phyloP scores from a whole-genome alignment of 2,888 invertebrate species.

The Mactromeris polynyma region DNA sequence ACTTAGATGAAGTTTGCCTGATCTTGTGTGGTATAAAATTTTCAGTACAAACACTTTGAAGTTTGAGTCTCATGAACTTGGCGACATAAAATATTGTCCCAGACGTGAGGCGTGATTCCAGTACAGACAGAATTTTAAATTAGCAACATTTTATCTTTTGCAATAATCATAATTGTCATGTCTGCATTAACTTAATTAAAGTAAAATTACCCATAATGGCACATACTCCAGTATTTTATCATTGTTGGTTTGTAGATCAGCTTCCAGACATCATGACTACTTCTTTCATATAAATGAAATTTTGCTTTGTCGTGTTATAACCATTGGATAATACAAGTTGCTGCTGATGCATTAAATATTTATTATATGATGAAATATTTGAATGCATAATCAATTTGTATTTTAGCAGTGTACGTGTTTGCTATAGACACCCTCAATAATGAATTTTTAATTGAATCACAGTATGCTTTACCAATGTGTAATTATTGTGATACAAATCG shows the following conservation, averaged over 20 bases:
- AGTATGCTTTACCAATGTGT: too few species aligned
- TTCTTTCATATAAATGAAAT: neutral
- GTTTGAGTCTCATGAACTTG: neutral
- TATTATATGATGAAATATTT: too few species aligned
- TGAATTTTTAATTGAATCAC: too few species aligned
- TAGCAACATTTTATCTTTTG: neutral
- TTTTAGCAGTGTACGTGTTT: too few species aligned
- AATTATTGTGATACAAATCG: too few species aligned
- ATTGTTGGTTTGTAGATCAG: neutral
- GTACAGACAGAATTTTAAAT: neutral
- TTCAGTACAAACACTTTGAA: neutral
- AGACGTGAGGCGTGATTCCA: neutral
- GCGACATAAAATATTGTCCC: neutral
- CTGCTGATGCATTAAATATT: too few species aligned
- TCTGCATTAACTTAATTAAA: conserved; percentile 13
- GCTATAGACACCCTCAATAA: too few species aligned
- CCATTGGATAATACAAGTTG: too few species aligned
- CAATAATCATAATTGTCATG: neutral
- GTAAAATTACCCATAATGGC: neutral
- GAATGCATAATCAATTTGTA: too few species aligned
- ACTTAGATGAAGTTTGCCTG: too few species aligned
- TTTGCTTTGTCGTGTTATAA: too few species aligned
- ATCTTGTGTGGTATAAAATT: neutral
- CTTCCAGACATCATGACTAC: neutral
- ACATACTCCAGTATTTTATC: neutral